A percentile compares a stretch with the other conserved stretches of the same genome.
These are phyloP conservation scores for Hydra vulgaris DNA, from an alignment of 30 jellyfish, hydroid and myxozoan species.

Conservation along the genomic window DNA sequence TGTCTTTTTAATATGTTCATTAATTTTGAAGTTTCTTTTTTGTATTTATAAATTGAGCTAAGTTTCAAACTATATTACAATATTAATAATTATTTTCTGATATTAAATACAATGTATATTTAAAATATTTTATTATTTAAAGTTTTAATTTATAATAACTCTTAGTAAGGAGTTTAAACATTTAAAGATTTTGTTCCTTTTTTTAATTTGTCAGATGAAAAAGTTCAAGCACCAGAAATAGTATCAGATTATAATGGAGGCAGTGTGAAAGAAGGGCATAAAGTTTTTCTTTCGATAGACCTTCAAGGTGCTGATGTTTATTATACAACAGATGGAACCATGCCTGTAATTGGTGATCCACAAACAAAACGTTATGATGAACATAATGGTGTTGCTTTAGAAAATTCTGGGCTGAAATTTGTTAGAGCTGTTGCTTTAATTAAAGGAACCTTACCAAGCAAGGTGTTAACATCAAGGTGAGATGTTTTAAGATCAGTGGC, in stretches of 20 bases:
- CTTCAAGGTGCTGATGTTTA: conserved; percentile 22
- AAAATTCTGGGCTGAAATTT: conserved; percentile 22
- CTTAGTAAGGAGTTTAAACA: too few relatives aligned
- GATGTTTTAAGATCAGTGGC: too few relatives aligned
- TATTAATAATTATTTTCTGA: too few relatives aligned
- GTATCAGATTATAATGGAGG: conserved; percentile 27
- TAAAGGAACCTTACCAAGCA: conserved; percentile 36
- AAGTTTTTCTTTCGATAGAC: conserved; percentile 17
- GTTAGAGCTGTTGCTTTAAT: conserved; percentile 33
- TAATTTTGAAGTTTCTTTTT: too few relatives aligned
- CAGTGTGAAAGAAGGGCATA: conserved; percentile 35
- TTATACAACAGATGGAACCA: conserved; percentile 35
- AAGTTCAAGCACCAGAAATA: conserved; percentile 16
- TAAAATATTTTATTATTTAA: too few relatives aligned
- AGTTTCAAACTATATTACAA: too few relatives aligned
- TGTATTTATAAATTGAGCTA: too few relatives aligned
- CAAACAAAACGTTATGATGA: conserved; percentile 21
- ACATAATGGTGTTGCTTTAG: conserved; percentile 17
- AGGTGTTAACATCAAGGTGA: conserved; percentile 30
- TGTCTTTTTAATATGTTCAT: too few relatives aligned
- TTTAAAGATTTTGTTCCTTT: too few relatives aligned
- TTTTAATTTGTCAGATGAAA: conserved; percentile 16
- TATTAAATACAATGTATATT: too few relatives aligned
- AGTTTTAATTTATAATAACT: too few relatives aligned
- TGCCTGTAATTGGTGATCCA: conserved; percentile 30